These are phyloP conservation scores for Puffinus mauretanicus DNA, from an alignment of 2,113 vertebrate species.

Conservation along the genomic window DNA sequence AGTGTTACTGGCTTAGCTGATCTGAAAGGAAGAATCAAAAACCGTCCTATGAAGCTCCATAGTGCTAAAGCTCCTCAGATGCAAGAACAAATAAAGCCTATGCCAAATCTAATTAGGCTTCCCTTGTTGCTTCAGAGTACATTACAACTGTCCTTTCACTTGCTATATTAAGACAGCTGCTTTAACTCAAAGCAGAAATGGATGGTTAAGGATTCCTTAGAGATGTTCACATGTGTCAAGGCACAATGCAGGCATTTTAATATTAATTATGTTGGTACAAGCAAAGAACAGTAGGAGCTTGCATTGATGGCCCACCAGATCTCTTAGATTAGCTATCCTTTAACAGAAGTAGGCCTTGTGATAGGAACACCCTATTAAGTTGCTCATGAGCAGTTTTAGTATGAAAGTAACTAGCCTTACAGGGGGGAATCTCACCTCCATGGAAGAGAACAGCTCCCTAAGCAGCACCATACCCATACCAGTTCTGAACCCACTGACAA, in stretches of 20 bases:
- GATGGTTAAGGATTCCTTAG: slow-evolving; percentile 18
- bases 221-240: not conserved
- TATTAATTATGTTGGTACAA: not conserved
- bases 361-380: not conserved
- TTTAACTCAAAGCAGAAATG: slow-evolving; percentile 19
- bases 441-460: not conserved
- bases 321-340: not conserved
- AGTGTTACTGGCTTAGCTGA: not conserved
- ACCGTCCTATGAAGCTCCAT: not conserved
- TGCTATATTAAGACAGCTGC: slow-evolving; percentile 12
- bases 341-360: not conserved
- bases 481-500: not conserved
- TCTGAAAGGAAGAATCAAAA: not conserved
- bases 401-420: not conserved
- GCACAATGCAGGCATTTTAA: not conserved
- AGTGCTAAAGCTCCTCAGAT: not conserved
- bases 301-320: not conserved
- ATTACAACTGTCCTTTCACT: not conserved
- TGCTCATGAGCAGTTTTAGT: not conserved
- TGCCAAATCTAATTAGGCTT: slow-evolving; percentile 27
- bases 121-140: not conserved
- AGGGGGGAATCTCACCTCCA: not conserved
- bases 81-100: not conserved
- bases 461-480: not conserved
- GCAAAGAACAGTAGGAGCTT: not conserved